Evolutionary conservation across 2,797 vertebrate genomes (phyloP).

Genomic region (Rhinatrema bivittatum): DNA sequence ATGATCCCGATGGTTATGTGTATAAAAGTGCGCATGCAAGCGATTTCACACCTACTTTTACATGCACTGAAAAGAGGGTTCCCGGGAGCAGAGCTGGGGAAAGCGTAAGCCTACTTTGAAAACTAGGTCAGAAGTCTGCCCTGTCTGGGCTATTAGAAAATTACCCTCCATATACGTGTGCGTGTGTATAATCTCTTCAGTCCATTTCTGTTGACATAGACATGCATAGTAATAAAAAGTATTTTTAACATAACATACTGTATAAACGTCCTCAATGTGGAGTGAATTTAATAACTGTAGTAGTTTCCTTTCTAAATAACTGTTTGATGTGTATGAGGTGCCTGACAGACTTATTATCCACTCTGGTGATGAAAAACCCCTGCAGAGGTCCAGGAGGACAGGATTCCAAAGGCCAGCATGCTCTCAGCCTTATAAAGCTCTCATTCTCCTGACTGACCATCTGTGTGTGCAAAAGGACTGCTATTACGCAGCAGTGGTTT

Average conservation of each 20-base stretch:
- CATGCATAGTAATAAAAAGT: background rate
- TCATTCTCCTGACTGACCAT: slow-evolving; percentile 47
- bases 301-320: slow-evolving; percentile 35
- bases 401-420: slow-evolving; percentile 34
- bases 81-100: too few species aligned
- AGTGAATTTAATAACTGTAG: slow-evolving; percentile 8
- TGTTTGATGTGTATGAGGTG: slow-evolving; percentile 34
- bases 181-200: too few species aligned
- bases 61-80: too few species aligned
- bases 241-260: background rate
- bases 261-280: slow-evolving; percentile 4
- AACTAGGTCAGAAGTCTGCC: too few species aligned
- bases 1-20: too few species aligned
- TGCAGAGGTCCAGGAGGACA: slow-evolving; percentile 33
- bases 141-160: too few species aligned
- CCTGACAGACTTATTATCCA: slow-evolving; percentile 47
- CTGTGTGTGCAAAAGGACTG: slow-evolving; percentile 37
- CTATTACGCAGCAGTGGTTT: slow-evolving; percentile 44
- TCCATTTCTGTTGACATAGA: slow-evolving; percentile 23
- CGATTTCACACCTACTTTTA: too few species aligned
- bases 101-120: too few species aligned
- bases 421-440: slow-evolving; percentile 42
- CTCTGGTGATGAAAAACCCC: slow-evolving; percentile 45
- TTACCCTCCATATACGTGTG: too few species aligned
- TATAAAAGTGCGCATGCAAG: too few species aligned